These are phyloP conservation scores for Bombus affinis DNA, from an alignment of 1,140 invertebrate genomes.

Conservation along the genomic window DNA sequence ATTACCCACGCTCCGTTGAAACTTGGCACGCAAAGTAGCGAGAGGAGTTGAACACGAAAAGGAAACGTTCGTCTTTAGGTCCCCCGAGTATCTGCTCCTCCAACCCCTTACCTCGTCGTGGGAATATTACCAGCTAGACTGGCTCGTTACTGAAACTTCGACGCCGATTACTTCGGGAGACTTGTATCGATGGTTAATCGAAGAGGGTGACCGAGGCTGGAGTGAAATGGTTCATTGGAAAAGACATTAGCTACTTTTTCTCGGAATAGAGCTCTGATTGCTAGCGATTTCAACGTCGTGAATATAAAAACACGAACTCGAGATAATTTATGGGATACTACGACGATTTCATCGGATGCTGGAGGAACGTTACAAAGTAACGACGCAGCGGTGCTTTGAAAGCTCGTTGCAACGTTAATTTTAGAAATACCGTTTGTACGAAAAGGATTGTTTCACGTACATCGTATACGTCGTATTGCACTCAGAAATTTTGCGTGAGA, in stretches of 20 bases:
- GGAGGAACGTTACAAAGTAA: no score
- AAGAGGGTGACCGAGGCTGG: background rate
- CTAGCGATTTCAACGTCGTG: background rate
- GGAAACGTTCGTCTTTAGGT: slow-evolving; percentile 1
- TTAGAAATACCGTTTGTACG: no score
- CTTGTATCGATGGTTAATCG: slow-evolving; percentile 62
- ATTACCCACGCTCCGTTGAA: slow-evolving; percentile 24
- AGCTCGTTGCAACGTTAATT: no score
- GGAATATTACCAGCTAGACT: slow-evolving; percentile 65
- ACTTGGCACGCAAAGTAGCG: slow-evolving; percentile 26
- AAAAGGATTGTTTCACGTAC: no score
- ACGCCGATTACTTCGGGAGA: slow-evolving; percentile 46
- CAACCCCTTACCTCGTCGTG: slow-evolving; percentile 40
- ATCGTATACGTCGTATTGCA: no score
- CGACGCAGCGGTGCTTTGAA: no score
- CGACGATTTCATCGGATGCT: background rate
- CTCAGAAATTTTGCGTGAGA: no score
- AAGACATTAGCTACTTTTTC: background rate
- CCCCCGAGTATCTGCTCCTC: slow-evolving; percentile 25
- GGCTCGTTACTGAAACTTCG: slow-evolving; percentile 65
- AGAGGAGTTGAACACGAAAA: background rate
- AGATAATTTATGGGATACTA: background rate
- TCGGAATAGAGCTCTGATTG: background rate
- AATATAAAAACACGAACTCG: background rate
- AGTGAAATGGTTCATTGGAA: background rate